Percentiles rank a stretch among this genome's conserved stretches.
Evolutionary conservation across 1,140 invertebrate genomes (phyloP).

Genomic region (Zaprionus capensis): DNA sequence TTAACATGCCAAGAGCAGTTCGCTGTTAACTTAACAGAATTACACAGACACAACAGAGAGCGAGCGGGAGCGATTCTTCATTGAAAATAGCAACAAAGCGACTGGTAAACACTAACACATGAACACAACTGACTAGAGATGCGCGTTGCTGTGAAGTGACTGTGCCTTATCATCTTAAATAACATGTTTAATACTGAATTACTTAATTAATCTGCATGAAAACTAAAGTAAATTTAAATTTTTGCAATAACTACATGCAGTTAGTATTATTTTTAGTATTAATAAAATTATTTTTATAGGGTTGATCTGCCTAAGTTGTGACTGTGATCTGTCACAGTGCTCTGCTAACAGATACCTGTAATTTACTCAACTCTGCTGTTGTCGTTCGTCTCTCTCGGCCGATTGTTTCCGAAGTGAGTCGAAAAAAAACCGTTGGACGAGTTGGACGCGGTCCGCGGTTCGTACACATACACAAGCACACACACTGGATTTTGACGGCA

Average conservation of each 20-base stretch:
- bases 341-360: conserved; percentile 25
- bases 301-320: not conserved
- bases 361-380: conserved; percentile 30
- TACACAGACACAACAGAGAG: conserved; percentile 23
- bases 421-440: conserved; percentile 55
- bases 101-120: conserved; percentile 47
- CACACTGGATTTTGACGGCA: conserved; percentile 21
- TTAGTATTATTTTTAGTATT: not conserved
- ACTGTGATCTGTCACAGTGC: conserved; percentile 13
- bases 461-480: conserved; percentile 23
- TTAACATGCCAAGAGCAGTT: conserved; percentile 25
- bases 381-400: conserved; percentile 28
- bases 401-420: conserved; percentile 41
- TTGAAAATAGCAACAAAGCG: conserved; percentile 42
- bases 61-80: conserved; percentile 29
- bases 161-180: not conserved
- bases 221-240: not conserved
- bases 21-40: conserved; percentile 42
- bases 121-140: conserved; percentile 15
- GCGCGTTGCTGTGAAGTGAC: conserved; percentile 14
- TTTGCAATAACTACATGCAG: not conserved
- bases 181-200: not conserved
- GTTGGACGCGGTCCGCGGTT: conserved; percentile 51
- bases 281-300: not conserved
- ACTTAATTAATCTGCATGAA: not conserved